Base-by-base conservation (phyloP, 2,113 vertebrate species). In the Telmatochromis sp. region DNA sequence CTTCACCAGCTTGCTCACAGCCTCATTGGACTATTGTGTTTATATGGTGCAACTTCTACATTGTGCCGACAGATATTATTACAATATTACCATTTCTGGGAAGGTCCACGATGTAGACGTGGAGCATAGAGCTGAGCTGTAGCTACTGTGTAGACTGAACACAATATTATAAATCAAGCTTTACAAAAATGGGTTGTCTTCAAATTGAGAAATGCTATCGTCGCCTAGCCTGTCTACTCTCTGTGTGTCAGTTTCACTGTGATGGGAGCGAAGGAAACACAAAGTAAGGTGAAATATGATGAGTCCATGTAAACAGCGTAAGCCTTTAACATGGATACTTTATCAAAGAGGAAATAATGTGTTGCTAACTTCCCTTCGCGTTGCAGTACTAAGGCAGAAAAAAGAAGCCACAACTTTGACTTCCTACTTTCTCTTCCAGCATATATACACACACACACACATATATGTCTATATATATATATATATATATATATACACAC, bases 401-500 rank as follows among this genome's bases (percentile, higher is more conserved):
- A 57, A 57, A 0, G 13, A 28, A 9, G 55, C 55, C 0, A 57
- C 23, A 28, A 0, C 55, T 57, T 57, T 57, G 55, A 15, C 1
- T 28, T 57, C 23, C 7, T 28, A 26, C 23, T 14, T 26, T 57
- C 4, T 57, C 54, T 57, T 3, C 12, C 54, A 57, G 23, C 54
- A 15, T 6, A 14, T 2, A 45, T 0, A 4, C 23, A 54, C 1
- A 54, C 2, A n/a, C 4, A 51, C 2, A 17, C 0, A 49, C 2
- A 40, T 1, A 4, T 0, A 1, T 1, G 4, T 0, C 9, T 2
- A 4, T 9, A 4, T 2, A 8, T 1, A 14, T 2, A 15, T 0
- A 15, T 6, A 14, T 2, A 45, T 0, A 4, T 1, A 14, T 0
- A 7, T 0, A 23, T 0, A 9, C 1, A 17, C 0, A 8, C 3